Conservation (phyloP, 2,888 invertebrate genomes). For the Cheilosia vernalis region DNA sequence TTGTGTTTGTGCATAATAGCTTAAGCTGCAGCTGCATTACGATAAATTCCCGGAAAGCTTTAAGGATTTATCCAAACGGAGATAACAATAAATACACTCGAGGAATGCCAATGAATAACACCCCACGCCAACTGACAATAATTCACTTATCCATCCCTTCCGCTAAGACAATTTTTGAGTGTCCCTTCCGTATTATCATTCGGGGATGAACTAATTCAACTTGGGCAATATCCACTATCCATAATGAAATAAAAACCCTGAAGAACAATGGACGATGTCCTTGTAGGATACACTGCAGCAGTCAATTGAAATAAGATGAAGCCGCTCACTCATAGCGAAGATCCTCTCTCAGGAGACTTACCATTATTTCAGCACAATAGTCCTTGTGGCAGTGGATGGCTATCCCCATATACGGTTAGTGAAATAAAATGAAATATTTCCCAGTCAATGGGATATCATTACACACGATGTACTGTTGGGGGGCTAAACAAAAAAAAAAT, state of each 20-base stretch:
- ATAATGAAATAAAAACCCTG: conserved; percentile 31
- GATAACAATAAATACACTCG: not conserved
- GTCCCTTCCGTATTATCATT: conserved; percentile 18
- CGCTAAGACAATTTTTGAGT: conserved; percentile 14
- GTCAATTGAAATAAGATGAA: conserved; percentile 50
- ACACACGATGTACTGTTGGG: not conserved
- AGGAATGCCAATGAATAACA: conserved; percentile 10
- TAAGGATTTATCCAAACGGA: not conserved
- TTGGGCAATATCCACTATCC: conserved; percentile 24
- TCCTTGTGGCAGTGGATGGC: conserved; percentile 2
- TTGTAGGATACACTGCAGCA: conserved; percentile 36
- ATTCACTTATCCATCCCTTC: conserved; percentile 31
- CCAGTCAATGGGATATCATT: not conserved
- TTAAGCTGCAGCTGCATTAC: not conserved
- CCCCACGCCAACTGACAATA: not conserved
- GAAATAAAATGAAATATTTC: conserved; percentile 48
- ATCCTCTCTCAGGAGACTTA: conserved; percentile 4
- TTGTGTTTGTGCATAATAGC: not conserved
- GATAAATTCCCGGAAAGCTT: not conserved
- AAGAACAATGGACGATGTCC: conserved; percentile 21
- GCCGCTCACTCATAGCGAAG: not conserved
- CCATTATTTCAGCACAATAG: conserved; percentile 12
- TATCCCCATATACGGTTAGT: not conserved
- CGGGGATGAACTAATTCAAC: conserved; percentile 45
- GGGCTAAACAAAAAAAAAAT: conserved; percentile 12